Evolutionary conservation across 2,888 invertebrate species (phyloP).

Genomic region (Argyresthia goedartella): DNA sequence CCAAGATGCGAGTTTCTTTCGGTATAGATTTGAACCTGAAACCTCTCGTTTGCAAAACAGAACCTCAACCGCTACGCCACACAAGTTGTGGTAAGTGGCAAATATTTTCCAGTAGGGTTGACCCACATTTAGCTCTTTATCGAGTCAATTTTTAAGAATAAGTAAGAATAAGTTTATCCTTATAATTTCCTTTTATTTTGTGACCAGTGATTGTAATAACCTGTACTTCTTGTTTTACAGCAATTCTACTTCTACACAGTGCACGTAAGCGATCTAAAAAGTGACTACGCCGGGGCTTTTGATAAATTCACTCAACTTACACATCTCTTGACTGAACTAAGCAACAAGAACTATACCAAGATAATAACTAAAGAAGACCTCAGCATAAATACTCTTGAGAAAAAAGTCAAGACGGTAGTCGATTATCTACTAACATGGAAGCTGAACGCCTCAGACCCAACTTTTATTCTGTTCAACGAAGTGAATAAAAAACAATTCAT

Average conservation of each 20-base stretch:
- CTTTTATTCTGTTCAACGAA: constrained; percentile 36
- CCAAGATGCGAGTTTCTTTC: no score
- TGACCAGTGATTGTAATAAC: no score
- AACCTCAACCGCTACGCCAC: no score
- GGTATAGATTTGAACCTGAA: no score
- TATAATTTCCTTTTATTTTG: no score
- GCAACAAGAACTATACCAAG: constrained; percentile 25
- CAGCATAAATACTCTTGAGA: constrained; percentile 27
- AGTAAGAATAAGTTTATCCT: no score
- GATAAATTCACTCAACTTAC: constrained; percentile 27
- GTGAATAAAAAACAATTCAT: constrained; percentile 38
- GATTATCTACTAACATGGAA: constrained; percentile 21
- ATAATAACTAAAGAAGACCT: constrained; percentile 21
- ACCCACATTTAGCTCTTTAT: no score
- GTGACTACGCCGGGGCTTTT: constrained; percentile 39
- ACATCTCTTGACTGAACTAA: constrained; percentile 24
- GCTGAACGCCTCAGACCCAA: constrained; percentile 28
- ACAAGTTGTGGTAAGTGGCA: no score
- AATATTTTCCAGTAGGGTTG: no score
- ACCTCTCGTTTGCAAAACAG: no score
- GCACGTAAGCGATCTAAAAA: constrained; percentile 33
- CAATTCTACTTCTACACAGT: constrained; percentile 51
- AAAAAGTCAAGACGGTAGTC: constrained; percentile 36
- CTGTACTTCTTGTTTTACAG: constrained; percentile 26
- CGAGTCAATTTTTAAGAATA: no score